Base-by-base conservation (phyloP, 2,113 vertebrate species). In the Tonatia bakeri region DNA sequence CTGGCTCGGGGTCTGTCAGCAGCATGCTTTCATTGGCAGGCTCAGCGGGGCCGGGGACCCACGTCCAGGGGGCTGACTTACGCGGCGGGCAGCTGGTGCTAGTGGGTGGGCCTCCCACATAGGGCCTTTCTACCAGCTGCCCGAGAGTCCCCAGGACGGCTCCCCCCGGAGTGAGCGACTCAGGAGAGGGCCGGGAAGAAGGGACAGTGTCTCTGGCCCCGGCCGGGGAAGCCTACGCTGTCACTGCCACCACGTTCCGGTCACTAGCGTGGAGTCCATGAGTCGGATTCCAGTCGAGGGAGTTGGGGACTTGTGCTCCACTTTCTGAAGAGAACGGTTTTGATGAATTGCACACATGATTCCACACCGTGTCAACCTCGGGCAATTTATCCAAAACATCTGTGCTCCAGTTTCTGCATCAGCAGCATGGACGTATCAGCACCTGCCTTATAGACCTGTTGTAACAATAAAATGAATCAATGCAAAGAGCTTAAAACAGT, bases 391-490 rank as follows among this genome's bases (percentile, higher is more conserved):
- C 80, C 61, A 47, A 88, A 89, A 87, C 26, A 10, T 47, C 24
- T 73, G 28, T 70, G 40, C 10, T 86, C 40, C 36, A 14, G 5
- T 69, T 83, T 94, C 73, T 83, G 36, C 16, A 88, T n/a, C 47
- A 73, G 67, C 52, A 65, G 79, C 38, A 40, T 43, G 73, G 43
- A 87, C 87, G 67, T 14, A 67, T 43, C 47, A n/a, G 5, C 38
- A 28, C 79, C 61, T 45, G 52, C 43, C 47, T 59, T 43, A 26
- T 9, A 87, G 86, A 87, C 24, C 33, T 81, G 17, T 56, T 50
- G 2, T 75, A 82, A 92, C 47, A 87, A 84, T 84, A 70, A 54
- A 88, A 38, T 22, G 17, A 83, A 91, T 87, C 84, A 33, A 28
- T 20, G 12, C n/a, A 47, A 73, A 93, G 69, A 52, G 28, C 70